phyloP scores from a whole-genome alignment of 2,113 vertebrate genomes.

The Columbina picui region DNA sequence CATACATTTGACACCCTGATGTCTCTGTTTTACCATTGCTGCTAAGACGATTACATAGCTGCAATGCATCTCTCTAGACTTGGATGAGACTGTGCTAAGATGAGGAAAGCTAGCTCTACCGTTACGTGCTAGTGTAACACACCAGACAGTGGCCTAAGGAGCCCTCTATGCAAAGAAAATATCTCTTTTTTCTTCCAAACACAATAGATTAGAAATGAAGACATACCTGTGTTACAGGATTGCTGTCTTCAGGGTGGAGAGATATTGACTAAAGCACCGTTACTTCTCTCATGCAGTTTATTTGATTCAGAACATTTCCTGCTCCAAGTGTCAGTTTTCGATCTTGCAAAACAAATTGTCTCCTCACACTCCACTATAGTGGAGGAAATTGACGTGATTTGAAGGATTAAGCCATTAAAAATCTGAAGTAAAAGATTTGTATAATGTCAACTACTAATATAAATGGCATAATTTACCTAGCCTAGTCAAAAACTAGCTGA shows the following conservation, averaged over 20 bases:
- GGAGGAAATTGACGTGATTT: neutral
- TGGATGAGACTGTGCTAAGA: neutral
- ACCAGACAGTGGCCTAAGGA: neutral
- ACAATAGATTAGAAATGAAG: neutral
- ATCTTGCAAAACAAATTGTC: neutral
- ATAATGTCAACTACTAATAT: neutral
- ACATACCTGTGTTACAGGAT: rapidly evolving
- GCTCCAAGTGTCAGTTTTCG: neutral
- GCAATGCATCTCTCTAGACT: neutral
- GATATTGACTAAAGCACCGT: neutral
- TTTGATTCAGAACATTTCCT: neutral
- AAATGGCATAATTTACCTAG: neutral
- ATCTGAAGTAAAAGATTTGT: neutral
- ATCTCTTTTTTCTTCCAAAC: neutral
- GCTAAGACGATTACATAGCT: neutral
- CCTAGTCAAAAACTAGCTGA: neutral
- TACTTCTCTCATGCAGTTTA: neutral
- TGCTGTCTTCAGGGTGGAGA: neutral
- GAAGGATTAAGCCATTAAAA: neutral
- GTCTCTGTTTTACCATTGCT: neutral
- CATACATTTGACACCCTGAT: neutral
- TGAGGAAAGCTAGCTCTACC: neutral
- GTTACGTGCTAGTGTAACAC: neutral
- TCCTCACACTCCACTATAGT: neutral
- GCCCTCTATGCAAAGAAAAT: neutral